Percentiles rank a stretch among this genome's conserved stretches.
Conservation (phyloP, 2,113 vertebrate genomes). For the Muntiacus reevesi region DNA sequence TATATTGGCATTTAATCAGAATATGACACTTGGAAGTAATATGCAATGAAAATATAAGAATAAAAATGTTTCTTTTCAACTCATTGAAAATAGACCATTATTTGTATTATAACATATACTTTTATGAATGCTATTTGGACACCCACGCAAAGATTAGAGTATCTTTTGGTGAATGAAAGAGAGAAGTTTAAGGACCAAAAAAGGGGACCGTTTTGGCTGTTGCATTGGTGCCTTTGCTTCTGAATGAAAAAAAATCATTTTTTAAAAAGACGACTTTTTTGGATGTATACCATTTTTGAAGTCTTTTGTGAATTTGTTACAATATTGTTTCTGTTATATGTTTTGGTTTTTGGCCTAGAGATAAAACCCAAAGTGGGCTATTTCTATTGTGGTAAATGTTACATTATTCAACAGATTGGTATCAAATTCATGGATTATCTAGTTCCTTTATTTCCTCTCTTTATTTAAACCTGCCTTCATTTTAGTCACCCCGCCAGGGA, state of each 20-base stretch:
- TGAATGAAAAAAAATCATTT: neutral
- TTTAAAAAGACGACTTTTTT: neutral
- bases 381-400: neutral
- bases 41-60: slow-evolving; percentile 18
- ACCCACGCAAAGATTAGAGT: neutral
- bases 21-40: neutral
- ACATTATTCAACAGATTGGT: neutral
- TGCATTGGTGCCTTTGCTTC: neutral
- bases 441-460: neutral
- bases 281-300: neutral
- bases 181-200: neutral
- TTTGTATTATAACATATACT: neutral
- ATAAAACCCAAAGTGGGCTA: neutral
- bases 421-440: neutral
- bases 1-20: neutral
- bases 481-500: neutral
- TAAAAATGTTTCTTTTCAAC: neutral
- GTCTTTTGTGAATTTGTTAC: neutral
- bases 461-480: neutral
- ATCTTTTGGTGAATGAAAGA: neutral
- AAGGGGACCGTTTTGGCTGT: neutral
- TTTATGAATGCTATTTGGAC: neutral
- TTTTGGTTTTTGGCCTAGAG: neutral
- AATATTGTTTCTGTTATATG: neutral
- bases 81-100: neutral